Evolutionary conservation across 1,140 invertebrate species (phyloP).

Genomic region (Alviniconcha marisindica): DNA sequence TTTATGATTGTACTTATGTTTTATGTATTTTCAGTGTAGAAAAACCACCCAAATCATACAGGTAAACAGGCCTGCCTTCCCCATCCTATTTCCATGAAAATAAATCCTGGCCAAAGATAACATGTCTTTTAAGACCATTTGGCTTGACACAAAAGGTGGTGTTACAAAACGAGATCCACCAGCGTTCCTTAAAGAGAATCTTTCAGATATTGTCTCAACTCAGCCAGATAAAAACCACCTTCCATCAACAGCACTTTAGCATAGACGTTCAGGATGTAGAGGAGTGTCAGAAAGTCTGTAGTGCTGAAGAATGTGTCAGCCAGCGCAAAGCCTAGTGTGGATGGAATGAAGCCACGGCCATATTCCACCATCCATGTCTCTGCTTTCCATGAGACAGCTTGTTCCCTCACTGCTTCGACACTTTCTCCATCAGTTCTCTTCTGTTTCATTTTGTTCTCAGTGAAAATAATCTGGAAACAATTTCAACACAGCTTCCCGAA

Average conservation of each 20-base stretch:
- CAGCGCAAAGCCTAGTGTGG: conserved; percentile 72
- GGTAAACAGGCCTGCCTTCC: too few relatives aligned
- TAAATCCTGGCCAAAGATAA: not conserved
- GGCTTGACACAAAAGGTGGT: not conserved
- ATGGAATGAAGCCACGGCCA: conserved; percentile 74
- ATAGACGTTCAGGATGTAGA: conserved; percentile 69
- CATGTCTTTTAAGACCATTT: not conserved
- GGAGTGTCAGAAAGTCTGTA: conserved; percentile 71
- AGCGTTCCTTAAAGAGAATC: conserved; percentile 29
- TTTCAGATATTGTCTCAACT: conserved; percentile 52
- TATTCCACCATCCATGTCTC: conserved; percentile 75
- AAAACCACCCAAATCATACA: too few relatives aligned
- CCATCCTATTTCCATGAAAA: too few relatives aligned
- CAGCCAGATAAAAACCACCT: conserved; percentile 51
- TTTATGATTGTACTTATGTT: too few relatives aligned
- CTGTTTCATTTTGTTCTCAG: too few relatives aligned
- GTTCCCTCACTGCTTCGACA: too few relatives aligned
- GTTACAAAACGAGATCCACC: not conserved
- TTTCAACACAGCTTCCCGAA: too few relatives aligned
- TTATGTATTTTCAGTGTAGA: too few relatives aligned
- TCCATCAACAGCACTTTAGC: conserved; percentile 67
- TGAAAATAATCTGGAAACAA: too few relatives aligned
- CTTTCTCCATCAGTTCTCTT: too few relatives aligned
- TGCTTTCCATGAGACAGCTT: conserved; percentile 68
- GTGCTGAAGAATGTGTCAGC: conserved; percentile 73